phyloP scores from a whole-genome alignment of 2,113 vertebrate genomes.

The Haemorhous mexicanus region DNA sequence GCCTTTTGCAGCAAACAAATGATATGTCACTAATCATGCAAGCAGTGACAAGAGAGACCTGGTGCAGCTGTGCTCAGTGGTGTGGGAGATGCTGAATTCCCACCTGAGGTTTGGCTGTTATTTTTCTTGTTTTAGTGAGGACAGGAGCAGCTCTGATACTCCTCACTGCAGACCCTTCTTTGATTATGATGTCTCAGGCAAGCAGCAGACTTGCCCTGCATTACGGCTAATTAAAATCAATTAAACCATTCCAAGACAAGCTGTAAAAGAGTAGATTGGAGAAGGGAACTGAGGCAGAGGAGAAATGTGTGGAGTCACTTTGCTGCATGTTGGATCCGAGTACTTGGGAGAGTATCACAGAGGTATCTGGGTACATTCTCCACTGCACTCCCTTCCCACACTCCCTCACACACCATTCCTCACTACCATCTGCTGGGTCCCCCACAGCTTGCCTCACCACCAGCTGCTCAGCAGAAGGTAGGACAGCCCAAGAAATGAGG shows the following conservation, averaged over 20 bases:
- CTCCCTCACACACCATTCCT: background rate
- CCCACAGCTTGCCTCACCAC: background rate
- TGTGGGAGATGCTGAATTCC: background rate
- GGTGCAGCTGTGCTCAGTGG: constrained; percentile 11
- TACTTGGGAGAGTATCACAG: background rate
- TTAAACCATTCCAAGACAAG: background rate
- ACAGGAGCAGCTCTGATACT: background rate
- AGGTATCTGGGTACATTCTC: background rate
- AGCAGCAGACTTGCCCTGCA: background rate
- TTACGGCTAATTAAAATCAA: constrained; percentile 1
- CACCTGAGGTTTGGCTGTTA: background rate
- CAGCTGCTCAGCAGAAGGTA: constrained; percentile 32
- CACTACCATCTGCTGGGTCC: constrained; percentile 10
- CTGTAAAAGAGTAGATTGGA: background rate
- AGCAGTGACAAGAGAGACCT: background rate
- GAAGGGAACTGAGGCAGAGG: background rate
- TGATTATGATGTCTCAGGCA: background rate
- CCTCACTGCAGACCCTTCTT: background rate
- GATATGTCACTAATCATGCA: background rate
- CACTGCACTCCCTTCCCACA: constrained; percentile 20
- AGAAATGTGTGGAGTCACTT: background rate
- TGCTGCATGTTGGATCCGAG: background rate
- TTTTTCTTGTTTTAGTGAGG: background rate
- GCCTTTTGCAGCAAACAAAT: constrained; percentile 50
- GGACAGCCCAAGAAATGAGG: background rate